These are phyloP conservation scores for Axea sp. DNA, from an alignment of 2,888 invertebrate species.

Conservation along the genomic window DNA sequence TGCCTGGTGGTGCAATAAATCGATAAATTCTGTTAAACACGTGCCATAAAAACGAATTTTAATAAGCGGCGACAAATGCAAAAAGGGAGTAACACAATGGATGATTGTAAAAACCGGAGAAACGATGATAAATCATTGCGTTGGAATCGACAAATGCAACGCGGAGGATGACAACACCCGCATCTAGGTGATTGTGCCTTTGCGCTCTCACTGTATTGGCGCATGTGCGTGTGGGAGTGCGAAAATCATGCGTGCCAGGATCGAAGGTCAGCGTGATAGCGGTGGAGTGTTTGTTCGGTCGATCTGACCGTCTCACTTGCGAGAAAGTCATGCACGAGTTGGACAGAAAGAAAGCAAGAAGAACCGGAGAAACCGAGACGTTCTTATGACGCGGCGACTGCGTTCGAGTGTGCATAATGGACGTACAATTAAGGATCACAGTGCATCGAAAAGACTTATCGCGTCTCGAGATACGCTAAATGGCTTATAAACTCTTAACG, in stretches of 20 bases:
- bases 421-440: conserved; percentile 73
- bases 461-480: conserved; percentile 70
- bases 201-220: conserved; percentile 33
- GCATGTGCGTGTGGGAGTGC: conserved; percentile 39
- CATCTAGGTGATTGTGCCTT: conserved; percentile 56
- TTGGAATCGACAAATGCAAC: conserved; percentile 40
- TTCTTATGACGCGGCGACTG: conserved; percentile 71
- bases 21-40: too few species aligned
- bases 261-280: conserved; percentile 68
- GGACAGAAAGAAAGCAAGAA: conserved; percentile 18
- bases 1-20: too few species aligned
- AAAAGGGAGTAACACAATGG: conserved; percentile 8
- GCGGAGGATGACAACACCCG: conserved; percentile 62
- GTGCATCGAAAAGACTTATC: conserved; percentile 69
- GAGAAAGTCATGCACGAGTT: conserved; percentile 30
- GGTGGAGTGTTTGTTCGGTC: conserved; percentile 39
- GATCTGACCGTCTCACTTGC: conserved; percentile 19
- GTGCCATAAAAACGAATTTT: too few species aligned
- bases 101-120: conserved; percentile 54
- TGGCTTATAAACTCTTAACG: conserved; percentile 60
- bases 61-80: conserved; percentile 26
- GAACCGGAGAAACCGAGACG: conserved; percentile 32
- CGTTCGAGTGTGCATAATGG: conserved; percentile 69
- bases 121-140: conserved; percentile 50
- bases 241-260: conserved; percentile 63